Evolutionary conservation across 2,113 vertebrate species (phyloP).

Genomic region (Ochotona curzoniae): DNA sequence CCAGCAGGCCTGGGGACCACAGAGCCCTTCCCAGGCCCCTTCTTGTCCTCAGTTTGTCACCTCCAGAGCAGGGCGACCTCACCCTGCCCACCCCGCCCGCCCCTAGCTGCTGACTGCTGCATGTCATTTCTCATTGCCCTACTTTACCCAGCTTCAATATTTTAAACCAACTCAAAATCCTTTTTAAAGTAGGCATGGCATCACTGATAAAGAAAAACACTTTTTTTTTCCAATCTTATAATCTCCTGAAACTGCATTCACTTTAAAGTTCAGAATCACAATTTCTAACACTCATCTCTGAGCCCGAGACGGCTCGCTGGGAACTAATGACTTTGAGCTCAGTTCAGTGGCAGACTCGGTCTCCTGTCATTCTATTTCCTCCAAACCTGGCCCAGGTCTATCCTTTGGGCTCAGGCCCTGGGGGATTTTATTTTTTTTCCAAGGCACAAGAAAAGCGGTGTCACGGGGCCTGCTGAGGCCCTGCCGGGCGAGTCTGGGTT

Average conservation of each 20-base stretch:
- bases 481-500: neutral
- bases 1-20: neutral
- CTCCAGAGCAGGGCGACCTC: neutral
- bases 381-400: neutral
- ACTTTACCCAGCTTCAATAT: conserved; percentile 6
- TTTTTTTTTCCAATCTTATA: conserved; percentile 40
- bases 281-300: neutral
- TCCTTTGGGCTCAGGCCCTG: neutral
- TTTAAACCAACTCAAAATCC: conserved; percentile 33
- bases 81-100: neutral
- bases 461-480: neutral
- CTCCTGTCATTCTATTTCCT: neutral
- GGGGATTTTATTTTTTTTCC: neutral
- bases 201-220: neutral
- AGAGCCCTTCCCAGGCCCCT: neutral
- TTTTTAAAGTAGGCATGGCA: conserved; percentile 21
- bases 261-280: conserved; percentile 49
- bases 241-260: conserved; percentile 58
- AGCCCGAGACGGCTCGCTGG: neutral
- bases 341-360: rapidly evolving
- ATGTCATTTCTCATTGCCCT: conserved; percentile 1
- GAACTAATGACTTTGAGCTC: neutral
- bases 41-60: neutral
- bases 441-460: neutral
- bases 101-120: neutral